phyloP scores from a whole-genome alignment of 2,113 vertebrate species.

The Oplegnathus fasciatus region DNA sequence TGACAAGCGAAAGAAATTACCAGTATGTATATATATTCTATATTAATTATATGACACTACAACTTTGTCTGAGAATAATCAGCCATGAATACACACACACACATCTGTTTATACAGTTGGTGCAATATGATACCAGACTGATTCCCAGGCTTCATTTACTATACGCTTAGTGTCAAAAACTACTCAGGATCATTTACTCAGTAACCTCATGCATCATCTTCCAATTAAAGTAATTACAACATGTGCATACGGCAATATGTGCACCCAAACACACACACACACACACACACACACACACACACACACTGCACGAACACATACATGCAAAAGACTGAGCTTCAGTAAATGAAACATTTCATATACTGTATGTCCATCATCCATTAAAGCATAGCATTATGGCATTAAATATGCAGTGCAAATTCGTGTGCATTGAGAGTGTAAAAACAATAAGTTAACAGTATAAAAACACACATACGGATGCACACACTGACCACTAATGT shows the following conservation, averaged over 20 bases:
- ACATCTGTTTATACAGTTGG: constrained; percentile 29
- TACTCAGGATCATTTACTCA: constrained; percentile 26
- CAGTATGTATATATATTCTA: not conserved
- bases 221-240: constrained; percentile 16
- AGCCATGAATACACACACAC: not conserved
- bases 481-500: not conserved
- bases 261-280: not conserved
- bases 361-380: not conserved
- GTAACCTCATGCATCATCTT: constrained; percentile 10
- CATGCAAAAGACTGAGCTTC: not conserved
- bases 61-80: not conserved
- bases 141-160: constrained; percentile 21
- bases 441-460: not conserved
- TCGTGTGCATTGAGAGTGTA: not conserved
- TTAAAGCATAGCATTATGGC: too few species aligned
- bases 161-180: constrained; percentile 14
- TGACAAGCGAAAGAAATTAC: not conserved
- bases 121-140: not conserved
- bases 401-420: not conserved
- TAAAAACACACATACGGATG: not conserved
- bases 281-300: not conserved
- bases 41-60: not conserved
- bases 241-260: not conserved
- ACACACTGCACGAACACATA: not conserved
- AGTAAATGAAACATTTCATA: not conserved